A percentile compares a stretch with the other conserved stretches of the same genome.
Conservation (phyloP, 1,140 invertebrate species). For the Hycleus phaleratus region DNA sequence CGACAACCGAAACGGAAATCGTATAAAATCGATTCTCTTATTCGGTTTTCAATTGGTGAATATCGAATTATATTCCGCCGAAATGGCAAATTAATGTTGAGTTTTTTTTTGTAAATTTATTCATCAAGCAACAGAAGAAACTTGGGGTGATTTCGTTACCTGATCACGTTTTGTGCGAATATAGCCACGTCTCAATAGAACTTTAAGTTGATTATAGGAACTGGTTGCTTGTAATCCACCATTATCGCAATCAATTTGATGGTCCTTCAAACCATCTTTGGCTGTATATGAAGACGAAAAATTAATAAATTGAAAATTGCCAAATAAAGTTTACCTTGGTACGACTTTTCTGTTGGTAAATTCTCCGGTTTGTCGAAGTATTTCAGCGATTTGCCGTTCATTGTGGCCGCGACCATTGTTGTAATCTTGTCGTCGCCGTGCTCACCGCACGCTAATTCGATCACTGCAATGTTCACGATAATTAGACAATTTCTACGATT, state of each 20-base stretch:
- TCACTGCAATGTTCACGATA: constrained; percentile 47
- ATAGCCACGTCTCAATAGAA: constrained; percentile 60
- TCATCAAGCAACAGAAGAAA: not conserved
- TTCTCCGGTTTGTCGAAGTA: constrained; percentile 57
- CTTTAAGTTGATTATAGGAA: constrained; percentile 58
- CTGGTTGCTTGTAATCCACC: constrained; percentile 56
- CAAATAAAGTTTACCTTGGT: not conserved
- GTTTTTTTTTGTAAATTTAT: no score
- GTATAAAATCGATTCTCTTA: no score
- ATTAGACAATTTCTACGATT: no score
- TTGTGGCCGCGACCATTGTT: constrained; percentile 58
- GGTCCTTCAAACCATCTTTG: constrained; percentile 32
- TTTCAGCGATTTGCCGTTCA: constrained; percentile 60
- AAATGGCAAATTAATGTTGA: not conserved
- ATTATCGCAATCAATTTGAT: constrained; percentile 4
- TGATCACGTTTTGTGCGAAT: constrained; percentile 65
- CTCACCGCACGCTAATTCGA: constrained; percentile 84
- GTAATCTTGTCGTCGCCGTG: constrained; percentile 75
- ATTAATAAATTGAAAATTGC: not conserved
- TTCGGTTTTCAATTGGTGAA: no score
- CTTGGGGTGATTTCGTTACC: constrained; percentile 39
- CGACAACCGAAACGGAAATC: no score
- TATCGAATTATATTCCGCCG: no score
- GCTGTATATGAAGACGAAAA: constrained; percentile 20
- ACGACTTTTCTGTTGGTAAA: not conserved